phyloP scores from a whole-genome alignment of 2,797 vertebrate genomes.

The Geotrypetes seraphini region DNA sequence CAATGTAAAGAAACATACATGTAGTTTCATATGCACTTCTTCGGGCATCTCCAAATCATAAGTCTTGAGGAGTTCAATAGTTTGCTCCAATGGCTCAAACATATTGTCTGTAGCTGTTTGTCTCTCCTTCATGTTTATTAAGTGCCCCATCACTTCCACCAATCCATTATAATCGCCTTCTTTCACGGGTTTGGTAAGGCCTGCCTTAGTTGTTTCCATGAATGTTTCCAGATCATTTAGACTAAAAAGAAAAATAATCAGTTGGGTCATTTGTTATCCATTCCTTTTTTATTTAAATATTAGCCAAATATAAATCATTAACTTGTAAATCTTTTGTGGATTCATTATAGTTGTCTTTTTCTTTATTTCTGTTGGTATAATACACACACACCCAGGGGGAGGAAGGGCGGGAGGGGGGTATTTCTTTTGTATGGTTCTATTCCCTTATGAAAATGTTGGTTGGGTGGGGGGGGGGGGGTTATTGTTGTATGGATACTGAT shows the following conservation, averaged over 20 bases:
- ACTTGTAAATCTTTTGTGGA: too few relatives aligned
- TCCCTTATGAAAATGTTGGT: too few relatives aligned
- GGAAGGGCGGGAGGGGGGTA: too few relatives aligned
- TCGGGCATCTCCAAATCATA: slow-evolving; percentile 51
- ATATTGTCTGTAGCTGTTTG: slow-evolving; percentile 28
- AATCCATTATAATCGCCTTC: slow-evolving; percentile 47
- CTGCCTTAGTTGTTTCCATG: slow-evolving; percentile 11
- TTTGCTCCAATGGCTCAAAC: slow-evolving; percentile 56
- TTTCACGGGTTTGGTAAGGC: slow-evolving; percentile 34
- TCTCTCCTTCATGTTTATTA: slow-evolving; percentile 46
- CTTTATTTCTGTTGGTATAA: too few relatives aligned
- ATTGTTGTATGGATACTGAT: too few relatives aligned
- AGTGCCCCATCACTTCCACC: slow-evolving; percentile 44
- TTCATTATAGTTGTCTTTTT: too few relatives aligned
- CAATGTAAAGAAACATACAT: slow-evolving; percentile 20
- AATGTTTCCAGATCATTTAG: slow-evolving; percentile 40
- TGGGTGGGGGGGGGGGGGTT: too few relatives aligned
- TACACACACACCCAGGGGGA: too few relatives aligned
- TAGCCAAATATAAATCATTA: too few relatives aligned
- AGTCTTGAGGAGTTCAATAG: slow-evolving; percentile 37
- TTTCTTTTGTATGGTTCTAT: too few relatives aligned
- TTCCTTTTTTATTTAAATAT: too few relatives aligned
- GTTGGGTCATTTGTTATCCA: too few relatives aligned
- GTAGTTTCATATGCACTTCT: slow-evolving; percentile 39
- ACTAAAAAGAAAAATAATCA: slow-evolving; percentile 7